phyloP scores from a whole-genome alignment of 2,113 vertebrate genomes.

The Scomber colias region DNA sequence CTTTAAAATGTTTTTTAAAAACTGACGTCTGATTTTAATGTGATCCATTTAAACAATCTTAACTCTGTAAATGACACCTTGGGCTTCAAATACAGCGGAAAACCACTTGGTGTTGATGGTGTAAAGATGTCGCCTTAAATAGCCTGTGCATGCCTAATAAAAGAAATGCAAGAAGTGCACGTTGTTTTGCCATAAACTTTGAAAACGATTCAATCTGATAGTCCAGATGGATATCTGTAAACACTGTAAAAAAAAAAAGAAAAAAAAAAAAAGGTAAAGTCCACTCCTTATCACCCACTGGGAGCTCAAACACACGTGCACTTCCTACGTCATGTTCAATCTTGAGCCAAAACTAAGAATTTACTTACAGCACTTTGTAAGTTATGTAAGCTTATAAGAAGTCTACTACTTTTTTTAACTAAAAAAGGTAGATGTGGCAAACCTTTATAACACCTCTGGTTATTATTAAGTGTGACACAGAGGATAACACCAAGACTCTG shows the following conservation, averaged over 20 bases:
- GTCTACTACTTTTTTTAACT: neutral
- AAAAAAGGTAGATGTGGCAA: neutral
- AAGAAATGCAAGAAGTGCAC: neutral
- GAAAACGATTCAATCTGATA: neutral
- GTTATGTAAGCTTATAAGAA: neutral
- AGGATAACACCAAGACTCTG: neutral
- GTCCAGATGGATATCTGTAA: neutral
- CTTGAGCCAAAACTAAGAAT: neutral
- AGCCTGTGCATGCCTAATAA: neutral
- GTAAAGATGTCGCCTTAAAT: neutral
- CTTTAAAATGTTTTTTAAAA: too few species aligned
- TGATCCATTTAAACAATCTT: neutral
- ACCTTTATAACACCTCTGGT: neutral
- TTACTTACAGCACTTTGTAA: neutral
- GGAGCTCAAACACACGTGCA: neutral
- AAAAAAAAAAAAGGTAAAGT: too few species aligned
- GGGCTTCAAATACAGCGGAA: too few species aligned
- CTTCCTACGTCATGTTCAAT: neutral
- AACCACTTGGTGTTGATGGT: too few species aligned
- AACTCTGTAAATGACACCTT: too few species aligned
- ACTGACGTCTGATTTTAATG: too few species aligned
- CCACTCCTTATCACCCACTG: too few species aligned
- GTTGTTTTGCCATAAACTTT: neutral
- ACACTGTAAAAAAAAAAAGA: neutral
- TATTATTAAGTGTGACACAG: neutral